Evolutionary conservation across 92 coral and sea anemone genomes (phyloP).

Genomic region (Ricordea florida): DNA sequence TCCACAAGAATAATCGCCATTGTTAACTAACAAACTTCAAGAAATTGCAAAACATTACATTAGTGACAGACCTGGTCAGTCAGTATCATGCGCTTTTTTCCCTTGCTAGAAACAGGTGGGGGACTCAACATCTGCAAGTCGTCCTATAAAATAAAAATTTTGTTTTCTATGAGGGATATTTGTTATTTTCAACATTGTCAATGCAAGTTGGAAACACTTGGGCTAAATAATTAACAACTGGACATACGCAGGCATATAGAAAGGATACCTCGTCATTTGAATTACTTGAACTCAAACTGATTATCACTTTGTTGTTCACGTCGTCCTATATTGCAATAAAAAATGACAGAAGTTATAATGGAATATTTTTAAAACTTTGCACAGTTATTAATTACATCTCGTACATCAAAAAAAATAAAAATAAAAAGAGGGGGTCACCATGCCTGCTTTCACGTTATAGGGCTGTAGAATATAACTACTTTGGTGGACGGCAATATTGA

Average conservation of each 20-base stretch:
- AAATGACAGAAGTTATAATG: slow-evolving; percentile 2
- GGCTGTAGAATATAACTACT: not conserved
- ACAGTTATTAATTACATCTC: slow-evolving; percentile 5
- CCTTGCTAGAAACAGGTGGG: not conserved
- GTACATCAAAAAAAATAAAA: not conserved
- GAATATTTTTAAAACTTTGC: not conserved
- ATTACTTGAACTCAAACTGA: not conserved
- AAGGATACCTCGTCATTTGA: slow-evolving; percentile 1
- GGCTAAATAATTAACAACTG: too few relatives aligned
- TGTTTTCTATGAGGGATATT: not conserved
- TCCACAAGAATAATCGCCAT: slow-evolving; percentile 1
- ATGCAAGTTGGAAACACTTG: slow-evolving; percentile 1
- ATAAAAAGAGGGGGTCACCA: not conserved
- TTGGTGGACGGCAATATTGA: not conserved
- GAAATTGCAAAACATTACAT: slow-evolving; percentile 2
- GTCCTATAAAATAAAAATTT: not conserved
- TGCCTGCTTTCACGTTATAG: not conserved
- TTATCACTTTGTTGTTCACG: not conserved
- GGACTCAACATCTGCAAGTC: not conserved
- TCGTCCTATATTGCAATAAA: not conserved
- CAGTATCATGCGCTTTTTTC: not conserved
- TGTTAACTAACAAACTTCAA: slow-evolving; percentile 1
- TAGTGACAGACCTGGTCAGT: not conserved
- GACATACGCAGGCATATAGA: not conserved
- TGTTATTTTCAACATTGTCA: not conserved